phyloP scores from a whole-genome alignment of 2,888 invertebrate species.

The Ectemnius lituratus region DNA sequence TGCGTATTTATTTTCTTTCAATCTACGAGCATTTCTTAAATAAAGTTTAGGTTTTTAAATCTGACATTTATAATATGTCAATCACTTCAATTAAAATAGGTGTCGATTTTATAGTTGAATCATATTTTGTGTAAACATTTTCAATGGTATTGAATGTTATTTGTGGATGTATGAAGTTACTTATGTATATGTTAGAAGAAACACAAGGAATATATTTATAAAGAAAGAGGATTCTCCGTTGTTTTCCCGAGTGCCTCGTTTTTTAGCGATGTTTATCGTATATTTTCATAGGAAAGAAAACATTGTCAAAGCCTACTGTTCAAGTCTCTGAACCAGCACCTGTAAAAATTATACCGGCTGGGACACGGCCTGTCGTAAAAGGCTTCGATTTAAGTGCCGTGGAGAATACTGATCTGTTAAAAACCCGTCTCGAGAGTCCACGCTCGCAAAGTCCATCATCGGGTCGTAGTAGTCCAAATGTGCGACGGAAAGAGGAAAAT shows the following conservation, averaged over 20 bases:
- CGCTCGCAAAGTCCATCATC: conserved; percentile 71
- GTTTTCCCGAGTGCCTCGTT: neutral
- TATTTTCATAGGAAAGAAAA: conserved; percentile 81
- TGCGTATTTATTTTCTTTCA: no score
- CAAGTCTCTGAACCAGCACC: conserved; percentile 63
- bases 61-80: no score
- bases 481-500: conserved; percentile 73
- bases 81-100: no score
- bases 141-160: no score
- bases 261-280: conserved; percentile 52
- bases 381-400: conserved; percentile 69
- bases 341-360: conserved; percentile 72
- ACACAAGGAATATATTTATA: neutral
- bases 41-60: no score
- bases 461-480: conserved; percentile 68
- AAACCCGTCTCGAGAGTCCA: conserved; percentile 62
- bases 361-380: conserved; percentile 64
- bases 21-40: no score
- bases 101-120: no score
- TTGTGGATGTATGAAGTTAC: conserved; percentile 8
- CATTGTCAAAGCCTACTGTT: conserved; percentile 57
- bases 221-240: neutral
- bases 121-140: no score
- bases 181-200: neutral
- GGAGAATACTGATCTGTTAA: conserved; percentile 64